phyloP scores from a whole-genome alignment of 2,113 vertebrate genomes.

The Calcarius ornatus region DNA sequence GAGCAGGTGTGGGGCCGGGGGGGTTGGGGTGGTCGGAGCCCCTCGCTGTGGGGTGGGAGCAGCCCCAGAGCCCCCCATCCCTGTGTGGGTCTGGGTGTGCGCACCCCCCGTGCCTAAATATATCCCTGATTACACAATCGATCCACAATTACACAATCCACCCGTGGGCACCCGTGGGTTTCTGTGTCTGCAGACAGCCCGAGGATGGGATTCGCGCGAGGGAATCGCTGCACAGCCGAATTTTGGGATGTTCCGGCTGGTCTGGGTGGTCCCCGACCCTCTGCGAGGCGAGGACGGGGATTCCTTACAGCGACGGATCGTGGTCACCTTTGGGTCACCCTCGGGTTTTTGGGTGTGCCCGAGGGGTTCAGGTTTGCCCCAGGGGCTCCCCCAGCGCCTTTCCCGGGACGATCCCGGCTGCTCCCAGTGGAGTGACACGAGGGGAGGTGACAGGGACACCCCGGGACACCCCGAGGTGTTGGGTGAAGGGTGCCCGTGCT shows the following conservation, averaged over 20 bases:
- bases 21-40: neutral
- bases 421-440: fast-evolving
- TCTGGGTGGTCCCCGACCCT: neutral
- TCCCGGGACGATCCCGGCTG: neutral
- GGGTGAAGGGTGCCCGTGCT: fast-evolving
- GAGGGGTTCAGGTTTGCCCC: neutral
- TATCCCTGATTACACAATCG: fast-evolving
- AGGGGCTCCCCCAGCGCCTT: neutral
- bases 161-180: fast-evolving
- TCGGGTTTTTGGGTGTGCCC: neutral
- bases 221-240: fast-evolving
- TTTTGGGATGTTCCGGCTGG: neutral
- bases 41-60: neutral
- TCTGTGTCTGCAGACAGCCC: fast-evolving
- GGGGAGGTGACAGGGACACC: neutral
- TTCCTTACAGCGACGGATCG: fast-evolving
- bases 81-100: fast-evolving
- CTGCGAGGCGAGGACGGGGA: fast-evolving
- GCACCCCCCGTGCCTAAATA: neutral
- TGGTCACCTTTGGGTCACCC: neutral
- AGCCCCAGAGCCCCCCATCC: neutral
- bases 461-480: neutral
- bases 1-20: neutral
- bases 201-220: fast-evolving
- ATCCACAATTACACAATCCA: fast-evolving